Base-by-base conservation (phyloP, 2,888 invertebrate genomes). In the Phortica okadai region DNA sequence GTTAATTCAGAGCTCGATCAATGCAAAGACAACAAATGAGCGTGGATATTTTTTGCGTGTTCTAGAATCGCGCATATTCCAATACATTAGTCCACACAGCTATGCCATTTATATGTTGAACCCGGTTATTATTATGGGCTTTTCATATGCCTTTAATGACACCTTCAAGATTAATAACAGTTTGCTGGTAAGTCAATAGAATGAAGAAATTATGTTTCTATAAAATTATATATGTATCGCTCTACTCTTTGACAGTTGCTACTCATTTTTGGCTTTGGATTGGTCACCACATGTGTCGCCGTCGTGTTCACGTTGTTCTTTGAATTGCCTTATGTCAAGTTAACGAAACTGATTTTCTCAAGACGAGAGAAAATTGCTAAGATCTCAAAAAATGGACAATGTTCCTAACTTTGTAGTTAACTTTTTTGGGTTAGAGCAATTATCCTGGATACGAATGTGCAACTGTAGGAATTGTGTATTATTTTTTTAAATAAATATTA, bases 31-130 rank as follows among this genome's bases (percentile, higher is more conserved):
- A 82, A 89, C 89, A 73, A 93, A 93, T 8, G 92, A 92, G 59
- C 90, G 93, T 76, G 81, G 76, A n/a, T 82, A 83, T 83, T 87
- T 83, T 82, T 85, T 82, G 5, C 78, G 82, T 64, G 76, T 83
- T 6, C 73, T 86, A 44, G 84, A 84, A 67, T 74, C 73, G 67
- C 80, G 81, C 21, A 56, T 83, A 2, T 88, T 88, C 59, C 82
- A 84, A n/a, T 86, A 87, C 33, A 41, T 93, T 1, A 93, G 93
- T 79, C 91, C 92, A 83, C 81, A 93, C 73, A 92, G 93, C 0
- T 93, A 92, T 81, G 92, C 92, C 59, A 92, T 92, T 50, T 93
- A 93, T 83, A 89, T 93, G 5, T 73, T 93, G 54, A 93, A 93
- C 89, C 93, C 93, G 2, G 82, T 93, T 14, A 78, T 93, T 2